These are phyloP conservation scores for Acleris cristana DNA, from an alignment of 2,888 invertebrate species.

Conservation along the genomic window DNA sequence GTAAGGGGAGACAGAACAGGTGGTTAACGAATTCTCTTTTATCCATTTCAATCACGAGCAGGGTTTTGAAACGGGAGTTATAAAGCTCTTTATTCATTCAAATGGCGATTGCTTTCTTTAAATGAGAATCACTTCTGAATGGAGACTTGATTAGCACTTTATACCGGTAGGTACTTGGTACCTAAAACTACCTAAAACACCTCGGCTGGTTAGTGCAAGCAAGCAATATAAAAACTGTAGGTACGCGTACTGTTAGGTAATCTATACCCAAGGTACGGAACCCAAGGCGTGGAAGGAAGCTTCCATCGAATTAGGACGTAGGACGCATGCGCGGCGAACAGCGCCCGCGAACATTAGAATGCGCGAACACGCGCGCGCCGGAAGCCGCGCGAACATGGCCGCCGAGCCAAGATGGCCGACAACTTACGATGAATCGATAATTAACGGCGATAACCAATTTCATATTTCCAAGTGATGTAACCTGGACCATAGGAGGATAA, in stretches of 20 bases:
- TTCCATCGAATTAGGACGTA: constrained; percentile 57
- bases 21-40: constrained; percentile 24
- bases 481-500: constrained; percentile 63
- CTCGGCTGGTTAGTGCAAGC: too few relatives aligned
- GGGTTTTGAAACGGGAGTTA: constrained; percentile 18
- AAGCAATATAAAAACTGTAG: too few relatives aligned
- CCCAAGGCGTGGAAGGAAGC: constrained; percentile 26
- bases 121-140: too few relatives aligned
- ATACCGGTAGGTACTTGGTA: too few relatives aligned
- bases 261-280: constrained; percentile 1
- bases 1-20: constrained; percentile 7
- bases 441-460: constrained; percentile 77
- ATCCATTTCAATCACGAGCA: constrained; percentile 12
- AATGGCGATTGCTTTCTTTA: too few relatives aligned
- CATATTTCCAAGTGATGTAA: constrained; percentile 81
- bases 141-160: too few relatives aligned
- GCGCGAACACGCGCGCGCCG: constrained; percentile 76
- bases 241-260: not conserved
- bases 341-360: constrained; percentile 76
- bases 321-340: constrained; percentile 59
- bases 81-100: too few relatives aligned
- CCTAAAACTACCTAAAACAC: too few relatives aligned
- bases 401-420: constrained; percentile 77
- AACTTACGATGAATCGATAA: constrained; percentile 79
- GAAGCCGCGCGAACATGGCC: constrained; percentile 79